Evolutionary conservation across 92 coral and sea anemone genomes (phyloP), one percentile per base, ranked within the genome.

Genomic region (Umimayanthus chanpuru): DNA sequence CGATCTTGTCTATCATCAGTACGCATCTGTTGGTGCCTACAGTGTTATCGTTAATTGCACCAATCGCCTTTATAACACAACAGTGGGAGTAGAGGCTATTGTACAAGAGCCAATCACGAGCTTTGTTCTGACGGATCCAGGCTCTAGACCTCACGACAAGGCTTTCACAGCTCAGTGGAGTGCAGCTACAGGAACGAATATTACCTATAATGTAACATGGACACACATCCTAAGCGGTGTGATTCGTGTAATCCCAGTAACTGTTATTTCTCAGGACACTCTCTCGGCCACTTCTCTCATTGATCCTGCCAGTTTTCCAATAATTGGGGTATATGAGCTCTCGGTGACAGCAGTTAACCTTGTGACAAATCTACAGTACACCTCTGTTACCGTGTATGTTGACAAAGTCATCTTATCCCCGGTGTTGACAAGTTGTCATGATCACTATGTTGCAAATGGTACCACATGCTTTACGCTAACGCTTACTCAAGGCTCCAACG

Each of bases 31-130:
- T 11, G 99, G 97, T 28, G 95, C 73, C 47, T 93, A 90, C 79
- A 30, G 21, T 14, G 92, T 93, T 9, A 29, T 73, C 67, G 77
- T 94, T 4, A 92, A 93, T 85, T 96, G 99, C 66, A 88, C 89
- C 36, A 96, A 96, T 79, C 96, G 99, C 1, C 81, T 96, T 30
- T 93, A 96, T 92, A 88, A 92, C 73, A 92, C 96, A 12, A 90
- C 81, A n/a, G 58, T 81, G 12, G 68, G 75, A n/a, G 65, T 91
- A 11, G 65, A 77, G 66, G 94, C 96, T 29, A 93, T 95, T 80
- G 98, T 95, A 1, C 98, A 96, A 75, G 77, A 74, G 68, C 97
- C 99, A 2, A 92, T 95, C 70, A 9, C 36, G 23, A 82, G 86
- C 11, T 74, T 93, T 32, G 29, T 12, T 1, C 88, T 93, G 23